Evolutionary conservation across 2,888 invertebrate genomes (phyloP).

Genomic region (Aporophyla nigra): DNA sequence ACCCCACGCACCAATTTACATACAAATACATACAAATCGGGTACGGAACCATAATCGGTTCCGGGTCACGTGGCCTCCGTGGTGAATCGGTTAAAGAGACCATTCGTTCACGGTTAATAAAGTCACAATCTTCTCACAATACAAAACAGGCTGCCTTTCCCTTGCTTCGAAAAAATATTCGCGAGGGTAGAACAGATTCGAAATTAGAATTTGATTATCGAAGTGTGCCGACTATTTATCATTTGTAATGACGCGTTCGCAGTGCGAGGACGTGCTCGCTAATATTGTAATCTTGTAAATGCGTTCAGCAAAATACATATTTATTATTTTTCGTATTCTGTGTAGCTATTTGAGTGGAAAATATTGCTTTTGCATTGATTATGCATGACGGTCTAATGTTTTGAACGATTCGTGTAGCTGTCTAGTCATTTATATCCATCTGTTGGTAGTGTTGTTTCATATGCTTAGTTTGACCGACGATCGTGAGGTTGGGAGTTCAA

Average conservation of each 20-base stretch:
- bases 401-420: conserved; percentile 66
- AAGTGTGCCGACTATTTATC: conserved; percentile 91
- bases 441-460: conserved; percentile 45
- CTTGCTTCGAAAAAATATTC: conserved; percentile 76
- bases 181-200: conserved; percentile 89
- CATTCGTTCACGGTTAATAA: conserved; percentile 90
- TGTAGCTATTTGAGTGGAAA: conserved; percentile 85
- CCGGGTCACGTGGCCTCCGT: conserved; percentile 92
- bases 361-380: conserved; percentile 86
- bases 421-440: conserved; percentile 69
- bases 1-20: conserved; percentile 87
- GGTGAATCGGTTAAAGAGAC: conserved; percentile 91
- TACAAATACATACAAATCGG: conserved; percentile 88
- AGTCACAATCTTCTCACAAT: conserved; percentile 90
- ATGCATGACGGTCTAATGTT: conserved; percentile 78
- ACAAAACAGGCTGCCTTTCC: conserved; percentile 83
- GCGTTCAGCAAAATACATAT: conserved; percentile 87
- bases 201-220: conserved; percentile 91
- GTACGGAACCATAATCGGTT: conserved; percentile 88
- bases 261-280: conserved; percentile 85
- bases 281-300: conserved; percentile 90
- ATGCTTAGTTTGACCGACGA: neutral
- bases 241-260: conserved; percentile 88
- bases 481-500: conserved; percentile 22
- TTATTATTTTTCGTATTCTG: conserved; percentile 82